These are phyloP conservation scores for Potorous gilbertii DNA, from an alignment of 2,797 vertebrate genomes.

Conservation along the genomic window DNA sequence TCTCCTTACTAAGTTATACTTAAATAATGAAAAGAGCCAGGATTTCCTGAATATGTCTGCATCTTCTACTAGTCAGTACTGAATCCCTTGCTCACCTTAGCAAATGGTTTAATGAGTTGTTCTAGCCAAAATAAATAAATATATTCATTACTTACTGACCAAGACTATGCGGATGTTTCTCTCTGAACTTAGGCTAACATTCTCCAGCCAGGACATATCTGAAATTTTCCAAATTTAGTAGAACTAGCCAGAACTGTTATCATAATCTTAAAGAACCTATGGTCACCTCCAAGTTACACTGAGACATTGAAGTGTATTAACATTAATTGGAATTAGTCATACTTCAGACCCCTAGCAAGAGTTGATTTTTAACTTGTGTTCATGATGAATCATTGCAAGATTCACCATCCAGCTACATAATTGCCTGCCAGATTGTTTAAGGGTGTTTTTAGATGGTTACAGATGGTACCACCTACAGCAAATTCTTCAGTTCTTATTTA, in stretches of 20 bases:
- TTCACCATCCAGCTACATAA: slow-evolving; percentile 63
- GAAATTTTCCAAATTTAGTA: not conserved
- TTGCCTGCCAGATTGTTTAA: slow-evolving; percentile 79
- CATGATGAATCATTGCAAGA: slow-evolving; percentile 13
- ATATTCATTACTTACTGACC: not conserved
- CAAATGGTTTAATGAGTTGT: not conserved
- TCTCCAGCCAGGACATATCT: not conserved
- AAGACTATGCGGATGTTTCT: not conserved
- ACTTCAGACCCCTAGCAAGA: slow-evolving; percentile 22
- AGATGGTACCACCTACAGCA: slow-evolving; percentile 80
- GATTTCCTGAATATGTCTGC: not conserved
- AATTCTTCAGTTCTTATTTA: slow-evolving; percentile 75
- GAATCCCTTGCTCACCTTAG: not conserved
- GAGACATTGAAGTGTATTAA: not conserved
- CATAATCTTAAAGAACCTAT: not conserved
- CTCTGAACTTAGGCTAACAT: not conserved
- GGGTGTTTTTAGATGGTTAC: slow-evolving; percentile 72
- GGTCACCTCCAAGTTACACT: slow-evolving; percentile 19
- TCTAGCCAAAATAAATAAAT: not conserved
- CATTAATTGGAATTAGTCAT: slow-evolving; percentile 47
- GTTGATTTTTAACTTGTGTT: slow-evolving; percentile 34
- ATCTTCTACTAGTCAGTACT: not conserved
- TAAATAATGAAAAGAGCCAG: not conserved
- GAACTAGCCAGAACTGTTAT: not conserved
- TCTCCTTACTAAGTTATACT: not conserved